A percentile compares a stretch with the other conserved stretches of the same genome.
phyloP scores from a whole-genome alignment of 2,797 vertebrate species.

The Mallotus villosus region DNA sequence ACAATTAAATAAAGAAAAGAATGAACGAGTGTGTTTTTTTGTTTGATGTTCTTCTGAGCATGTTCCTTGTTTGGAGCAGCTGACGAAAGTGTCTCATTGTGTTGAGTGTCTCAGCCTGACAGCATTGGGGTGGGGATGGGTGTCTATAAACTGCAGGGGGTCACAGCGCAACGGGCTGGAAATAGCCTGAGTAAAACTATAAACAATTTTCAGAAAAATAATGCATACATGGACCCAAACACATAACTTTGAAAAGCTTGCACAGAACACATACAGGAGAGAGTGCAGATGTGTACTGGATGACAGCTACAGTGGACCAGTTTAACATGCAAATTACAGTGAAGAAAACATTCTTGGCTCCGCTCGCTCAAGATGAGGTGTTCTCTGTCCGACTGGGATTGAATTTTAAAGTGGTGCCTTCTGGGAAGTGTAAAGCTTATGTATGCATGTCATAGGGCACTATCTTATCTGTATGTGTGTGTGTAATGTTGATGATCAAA shows the following conservation, averaged over 20 bases:
- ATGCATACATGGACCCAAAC: not conserved
- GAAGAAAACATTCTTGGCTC: too few relatives aligned
- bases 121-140: not conserved
- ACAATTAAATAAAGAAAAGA: not conserved
- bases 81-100: conserved; percentile 30
- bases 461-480: too few relatives aligned
- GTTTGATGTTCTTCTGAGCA: conserved; percentile 40
- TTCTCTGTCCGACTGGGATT: too few relatives aligned
- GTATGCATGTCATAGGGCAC: too few relatives aligned
- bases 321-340: too few relatives aligned
- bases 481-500: too few relatives aligned
- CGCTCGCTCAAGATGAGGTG: too few relatives aligned
- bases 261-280: not conserved
- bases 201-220: conserved; percentile 11
- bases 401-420: too few relatives aligned
- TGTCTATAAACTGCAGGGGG: conserved; percentile 26
- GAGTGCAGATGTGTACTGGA: too few relatives aligned
- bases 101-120: not conserved
- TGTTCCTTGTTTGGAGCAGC: conserved; percentile 23
- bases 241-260: not conserved
- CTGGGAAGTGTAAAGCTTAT: too few relatives aligned
- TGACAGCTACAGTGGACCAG: too few relatives aligned
- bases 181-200: conserved; percentile 41
- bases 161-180: conserved; percentile 40
- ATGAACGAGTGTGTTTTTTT: conserved; percentile 2